Evolutionary conservation across 2,113 vertebrate genomes (phyloP), one percentile per base, ranked within the genome.

Genomic region (Parus major): DNA sequence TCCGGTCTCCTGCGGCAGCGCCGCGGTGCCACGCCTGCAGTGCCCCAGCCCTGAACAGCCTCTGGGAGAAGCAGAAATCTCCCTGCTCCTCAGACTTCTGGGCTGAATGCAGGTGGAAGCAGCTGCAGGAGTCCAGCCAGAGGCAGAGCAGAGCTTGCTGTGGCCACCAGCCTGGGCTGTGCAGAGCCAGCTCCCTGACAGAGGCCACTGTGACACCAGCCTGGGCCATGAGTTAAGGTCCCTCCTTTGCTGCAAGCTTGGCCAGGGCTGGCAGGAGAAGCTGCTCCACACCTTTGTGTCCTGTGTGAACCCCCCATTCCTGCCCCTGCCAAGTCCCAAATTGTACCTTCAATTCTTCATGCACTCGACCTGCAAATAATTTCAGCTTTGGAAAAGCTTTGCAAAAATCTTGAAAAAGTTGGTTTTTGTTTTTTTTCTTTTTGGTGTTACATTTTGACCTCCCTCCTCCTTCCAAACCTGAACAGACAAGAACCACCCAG

Each of bases 171-270:
- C 24, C 6, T 1, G 2, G 1, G 59, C 42, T 35, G 56, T 28
- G 61, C 72, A 24, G 50, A 35, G 7, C n/a, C 46, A n/a, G 53
- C 56, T 76, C 61, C 25, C 61, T 5, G 13, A 86, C 63, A 10
- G 28, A 50, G 33, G 46, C 19, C 28, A 23, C 7, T 2, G 52
- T 3, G 42, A 60, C 41, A 72, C 66, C 76, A 73, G 52, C 17
- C 15, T 1, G 2, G 9, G 65, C 0, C 0, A 5, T 10, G 49
- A 5, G 29, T 23, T 21, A 18, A 36, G 4, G 24, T 10, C 31
- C 16, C 24, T 71, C 42, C 50, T 22, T 12, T 16, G 11, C 0
- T 11, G 2, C 59, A 28, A 39, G 72, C 44, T 39, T 9, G 59
- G 81, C 24, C 21, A 75, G 61, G 78, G 53, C 28, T 33, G 64